These are phyloP conservation scores for Melangyna quadrimaculata DNA, from an alignment of 2,888 invertebrate genomes.

Conservation along the genomic window DNA sequence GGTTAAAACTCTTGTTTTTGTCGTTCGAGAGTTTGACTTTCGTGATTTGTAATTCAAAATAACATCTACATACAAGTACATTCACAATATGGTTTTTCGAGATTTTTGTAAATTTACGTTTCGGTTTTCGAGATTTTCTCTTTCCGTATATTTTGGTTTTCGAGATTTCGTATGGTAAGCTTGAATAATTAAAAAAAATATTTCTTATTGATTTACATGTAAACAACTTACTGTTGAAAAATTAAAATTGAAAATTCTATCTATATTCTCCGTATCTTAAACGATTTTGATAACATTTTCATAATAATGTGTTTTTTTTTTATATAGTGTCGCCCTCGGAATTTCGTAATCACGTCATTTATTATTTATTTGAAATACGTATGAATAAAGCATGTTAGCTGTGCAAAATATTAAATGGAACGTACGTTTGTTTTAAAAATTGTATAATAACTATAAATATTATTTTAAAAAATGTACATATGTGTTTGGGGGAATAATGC, in stretches of 20 bases:
- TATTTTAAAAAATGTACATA: constrained; percentile 45
- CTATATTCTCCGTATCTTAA: neutral
- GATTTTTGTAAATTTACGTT: neutral
- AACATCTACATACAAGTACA: neutral
- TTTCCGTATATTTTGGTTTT: neutral
- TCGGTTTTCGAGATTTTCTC: neutral
- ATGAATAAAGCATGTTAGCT: constrained; percentile 54
- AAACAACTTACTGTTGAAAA: neutral
- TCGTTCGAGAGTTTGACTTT: neutral
- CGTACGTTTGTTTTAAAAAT: constrained; percentile 45
- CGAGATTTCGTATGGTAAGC: neutral
- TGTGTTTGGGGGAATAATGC: constrained; percentile 43
- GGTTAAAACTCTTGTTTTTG: neutral
- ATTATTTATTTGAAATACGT: constrained; percentile 21
- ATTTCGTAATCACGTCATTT: constrained; percentile 12
- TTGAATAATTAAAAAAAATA: neutral
- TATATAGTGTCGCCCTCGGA: neutral
- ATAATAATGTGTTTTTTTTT: neutral
- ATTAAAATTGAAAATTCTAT: neutral
- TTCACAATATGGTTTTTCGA: neutral
- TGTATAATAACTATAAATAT: constrained; percentile 63
- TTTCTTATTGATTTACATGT: neutral
- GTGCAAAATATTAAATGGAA: constrained; percentile 51
- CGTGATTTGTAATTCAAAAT: neutral
- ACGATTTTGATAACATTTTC: neutral